These are phyloP conservation scores for Priocnemis perturbator DNA, from an alignment of 2,888 invertebrate genomes.

Conservation along the genomic window DNA sequence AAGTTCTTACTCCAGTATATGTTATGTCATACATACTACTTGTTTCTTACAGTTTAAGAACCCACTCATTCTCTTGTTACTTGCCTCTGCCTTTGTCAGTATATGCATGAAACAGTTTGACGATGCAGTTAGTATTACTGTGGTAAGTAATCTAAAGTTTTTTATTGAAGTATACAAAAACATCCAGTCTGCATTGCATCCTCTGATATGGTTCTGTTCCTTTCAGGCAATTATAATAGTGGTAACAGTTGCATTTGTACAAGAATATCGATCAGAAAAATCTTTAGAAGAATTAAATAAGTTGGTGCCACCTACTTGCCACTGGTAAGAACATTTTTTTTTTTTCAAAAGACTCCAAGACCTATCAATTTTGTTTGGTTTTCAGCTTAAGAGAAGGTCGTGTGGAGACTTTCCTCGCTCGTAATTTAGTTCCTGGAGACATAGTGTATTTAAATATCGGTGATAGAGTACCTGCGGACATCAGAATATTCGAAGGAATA, in stretches of 20 bases:
- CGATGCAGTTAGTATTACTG: conserved; percentile 99
- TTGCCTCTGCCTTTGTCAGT: conserved; percentile 96
- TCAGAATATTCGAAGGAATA: conserved; percentile 93
- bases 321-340: conserved; percentile 80
- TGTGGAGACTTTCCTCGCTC: conserved; percentile 92
- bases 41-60: conserved; percentile 89
- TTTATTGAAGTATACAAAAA: not conserved
- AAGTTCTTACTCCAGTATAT: not conserved
- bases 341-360: too few species aligned
- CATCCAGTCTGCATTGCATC: conserved; percentile 1
- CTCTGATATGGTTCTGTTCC: conserved; percentile 18
- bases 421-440: conserved; percentile 98
- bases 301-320: conserved; percentile 96
- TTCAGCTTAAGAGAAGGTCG: conserved; percentile 90
- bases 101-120: conserved; percentile 97
- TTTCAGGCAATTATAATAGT: conserved; percentile 84
- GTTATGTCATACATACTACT: not conserved
- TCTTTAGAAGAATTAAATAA: conserved; percentile 97
- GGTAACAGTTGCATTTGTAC: conserved; percentile 99
- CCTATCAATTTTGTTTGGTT: conserved; percentile 51
- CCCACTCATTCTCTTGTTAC: conserved; percentile 94
- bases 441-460: conserved; percentile 94
- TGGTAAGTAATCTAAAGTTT: conserved; percentile 82
- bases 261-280: conserved; percentile 99
- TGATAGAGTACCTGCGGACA: conserved; percentile 97